Evolutionary conservation across 2,888 invertebrate species (phyloP), one percentile per base, ranked within the genome.

Genomic region (Helobdella robusta): DNA sequence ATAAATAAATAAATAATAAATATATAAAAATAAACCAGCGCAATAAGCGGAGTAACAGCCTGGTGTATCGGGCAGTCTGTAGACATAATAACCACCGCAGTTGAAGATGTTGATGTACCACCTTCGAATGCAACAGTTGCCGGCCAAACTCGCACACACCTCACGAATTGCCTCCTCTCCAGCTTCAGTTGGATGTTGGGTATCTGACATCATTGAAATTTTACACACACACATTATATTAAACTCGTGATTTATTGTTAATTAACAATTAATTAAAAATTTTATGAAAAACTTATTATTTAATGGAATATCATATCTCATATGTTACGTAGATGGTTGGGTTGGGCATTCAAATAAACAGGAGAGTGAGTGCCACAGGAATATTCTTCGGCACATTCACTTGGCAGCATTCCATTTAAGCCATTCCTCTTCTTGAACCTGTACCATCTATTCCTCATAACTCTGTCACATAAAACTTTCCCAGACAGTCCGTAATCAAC

Each of bases 331-430:
- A n/a, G n/a, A n/a, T n/a, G n/a, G n/a, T n/a, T n/a, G n/a, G 11
- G 44, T 11, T 2, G 1, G 25, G 5, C 69, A 34, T 67, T 68
- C 34, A 70, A 48, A 67, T 70, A 70, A 15, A 70, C 58, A 15
- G 70, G 70, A 5, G 69, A 67, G 48, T 70, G 69, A n/a, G 70
- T 70, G 6, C 70, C 70, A 58, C 70, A 70, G 36, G 65, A 64
- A 50, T 64, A 65, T 54, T 70, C 70, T 20, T 65, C 59, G 5
- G 67, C 67, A 48, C 70, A 70, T 15, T 25, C 25, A 40, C 68
- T 67, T 3, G 69, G 70, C 68, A 70, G 67, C 20, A 48, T 56
- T 25, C 68, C 67, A 23, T 54, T n/a, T 15, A 11, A 32, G 30
- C 5, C 8, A 46, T n/a, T 8, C 18, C 50, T 30, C 4, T 18